Evolutionary conservation across 1,140 invertebrate genomes (phyloP), one percentile per base, ranked within the genome.

Genomic region (Hydropsyche tenuis): DNA sequence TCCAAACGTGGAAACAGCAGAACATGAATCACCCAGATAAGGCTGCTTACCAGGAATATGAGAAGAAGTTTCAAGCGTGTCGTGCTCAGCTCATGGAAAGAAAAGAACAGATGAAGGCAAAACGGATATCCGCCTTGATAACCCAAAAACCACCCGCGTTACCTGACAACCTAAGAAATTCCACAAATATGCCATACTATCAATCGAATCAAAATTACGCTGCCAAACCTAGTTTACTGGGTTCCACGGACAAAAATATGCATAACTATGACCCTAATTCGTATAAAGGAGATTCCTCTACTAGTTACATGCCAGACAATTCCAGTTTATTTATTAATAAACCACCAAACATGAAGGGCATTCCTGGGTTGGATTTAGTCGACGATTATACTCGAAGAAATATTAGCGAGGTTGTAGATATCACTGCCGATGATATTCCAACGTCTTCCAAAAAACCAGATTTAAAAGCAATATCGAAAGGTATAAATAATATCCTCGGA

Each of bases 21-120:
- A 95, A 95, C 85, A 89, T 89, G 20, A 92, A 93, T 82, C 93
- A 95, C 87, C 93, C 93, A 14, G 93, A 94, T 80, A 93, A 92
- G 83, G 88, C 89, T 82, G 92, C 93, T 75, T 94, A 94, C 79
- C 87, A 88, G 73, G 90, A 93, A 74, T 94, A 94, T 82, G 92
- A 94, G 84, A 88, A 90, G 37, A 93, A 93, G 79, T 94, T 93
- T 88, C 91, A 92, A 78, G 87, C 90, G 43, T 94, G 93, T 85
- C 86, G 93, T 14, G 88, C 89, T 64, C 90, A 93, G 78, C 83
- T 94, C 16, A 82, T 94, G 43, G 91, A 94, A 73, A 85, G 92
- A 20, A 85, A 92, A n/a, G 90, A 93, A 79, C 89, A 92, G 79
- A 93, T 95, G 91, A 89, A 90, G 25, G 87, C 87, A 74, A 92